Evolutionary conservation across 1,140 invertebrate species (phyloP).

Genomic region (Danaus melanippus): DNA sequence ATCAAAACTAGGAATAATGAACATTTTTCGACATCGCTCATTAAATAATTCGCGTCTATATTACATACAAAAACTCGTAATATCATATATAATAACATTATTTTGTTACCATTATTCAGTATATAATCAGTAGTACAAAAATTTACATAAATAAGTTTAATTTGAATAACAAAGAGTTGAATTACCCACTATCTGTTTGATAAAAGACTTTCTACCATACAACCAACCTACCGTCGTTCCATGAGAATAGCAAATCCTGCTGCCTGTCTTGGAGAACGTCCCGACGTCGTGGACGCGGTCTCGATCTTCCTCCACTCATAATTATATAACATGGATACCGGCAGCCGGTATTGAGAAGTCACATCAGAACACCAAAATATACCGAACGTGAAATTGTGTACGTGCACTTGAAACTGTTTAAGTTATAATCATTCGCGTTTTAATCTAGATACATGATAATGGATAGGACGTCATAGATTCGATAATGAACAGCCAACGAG

Average conservation of each 20-base stretch:
- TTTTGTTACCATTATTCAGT: no score
- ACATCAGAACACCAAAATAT: constrained; percentile 37
- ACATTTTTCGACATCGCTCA: no score
- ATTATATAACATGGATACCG: constrained; percentile 29
- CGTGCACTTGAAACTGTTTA: constrained; percentile 44
- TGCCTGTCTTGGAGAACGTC: constrained; percentile 51
- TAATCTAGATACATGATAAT: constrained; percentile 61
- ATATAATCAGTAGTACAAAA: not conserved
- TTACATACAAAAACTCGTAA: no score
- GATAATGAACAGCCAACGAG: constrained; percentile 36
- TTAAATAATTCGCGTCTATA: no score
- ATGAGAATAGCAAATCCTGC: constrained; percentile 61
- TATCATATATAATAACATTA: no score
- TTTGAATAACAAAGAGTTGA: not conserved
- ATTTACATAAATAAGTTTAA: not conserved
- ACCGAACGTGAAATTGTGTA: constrained; percentile 35
- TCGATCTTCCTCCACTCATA: constrained; percentile 45
- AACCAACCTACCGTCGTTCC: constrained; percentile 62
- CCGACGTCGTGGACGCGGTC: constrained; percentile 51
- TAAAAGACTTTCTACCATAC: constrained; percentile 9
- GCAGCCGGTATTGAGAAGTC: constrained; percentile 10
- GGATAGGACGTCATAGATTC: constrained; percentile 44
- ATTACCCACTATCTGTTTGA: constrained; percentile 2
- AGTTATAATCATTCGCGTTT: constrained; percentile 38
- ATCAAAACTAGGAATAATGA: no score